Evolutionary conservation across 2,888 invertebrate genomes (phyloP), one percentile per base, ranked within the genome.

Genomic region (Synergus laeviventris): DNA sequence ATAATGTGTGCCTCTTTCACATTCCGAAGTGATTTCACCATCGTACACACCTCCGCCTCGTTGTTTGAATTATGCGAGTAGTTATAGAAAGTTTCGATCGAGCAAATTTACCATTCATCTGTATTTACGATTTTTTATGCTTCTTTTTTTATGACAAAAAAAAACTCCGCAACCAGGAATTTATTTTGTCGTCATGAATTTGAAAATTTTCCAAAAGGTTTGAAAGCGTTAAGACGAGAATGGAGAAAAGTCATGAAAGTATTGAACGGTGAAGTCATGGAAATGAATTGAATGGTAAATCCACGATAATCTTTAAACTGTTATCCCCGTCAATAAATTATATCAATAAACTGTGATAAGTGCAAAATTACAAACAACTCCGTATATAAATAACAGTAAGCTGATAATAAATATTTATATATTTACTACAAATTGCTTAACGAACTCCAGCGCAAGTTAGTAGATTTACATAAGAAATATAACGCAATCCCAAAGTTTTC

Each of bases 11-110:
- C 39, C 64, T 64, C 42, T 42, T 64, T 64, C 21, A 21, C 39
- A 64, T 64, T 64, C 64, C 64, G 21, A 42, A 39, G 64, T 64
- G 64, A 64, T 64, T 64, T 64, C 64, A 64, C 64, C 42, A 64
- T 42, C 42, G 64, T 14, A 42, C 7, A 64, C 64, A 64, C 64
- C 64, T 42, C 42, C 42, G 18, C 39, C 21, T 64, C 21, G 64
- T 42, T 21, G 42, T 64, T 64, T 64, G 42, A 64, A 64, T 64
- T 42, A 39, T 64, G 42, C 14, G 39, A 64, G 64, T 64, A 64
- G 64, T 64, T 64, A 64, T 39, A 39, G 42, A 64, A 64, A 39
- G 39, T 64, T 64, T 39, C 64, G 42, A 64, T 64, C 42, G 12
- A 21, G 39, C 21, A 21, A 42, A 64, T 64, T 64, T 42, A 42